Base-by-base conservation (phyloP, 2,797 vertebrate species). In the Ibycter americanus region DNA sequence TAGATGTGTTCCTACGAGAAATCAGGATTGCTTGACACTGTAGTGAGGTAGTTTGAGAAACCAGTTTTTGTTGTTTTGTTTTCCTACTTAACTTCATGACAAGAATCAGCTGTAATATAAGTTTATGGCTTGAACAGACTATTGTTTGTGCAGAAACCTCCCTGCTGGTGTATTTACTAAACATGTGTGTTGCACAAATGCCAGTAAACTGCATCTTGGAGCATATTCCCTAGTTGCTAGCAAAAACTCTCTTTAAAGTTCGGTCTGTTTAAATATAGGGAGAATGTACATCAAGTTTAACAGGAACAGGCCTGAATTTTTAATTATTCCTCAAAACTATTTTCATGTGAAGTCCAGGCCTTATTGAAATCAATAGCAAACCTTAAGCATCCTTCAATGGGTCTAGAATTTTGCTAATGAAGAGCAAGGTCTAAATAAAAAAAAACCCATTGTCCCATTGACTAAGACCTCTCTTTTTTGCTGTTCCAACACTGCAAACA, bases 111-210 rank as follows among this genome's bases (percentile, higher is more conserved):
- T 94, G 90, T 67, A 68, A 20, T 94, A 82, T 84, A 78, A 95
- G 72, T 87, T 72, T 89, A 96, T 77, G 88, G 90, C 76, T 91
- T 14, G 65, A 91, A 68, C 83, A 86, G 82, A 62, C 87, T 92
- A 93, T 96, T 96, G 95, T 96, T 96, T 95, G 72, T 88, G 82
- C 84, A 93, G 89, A 80, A 94, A 86, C 89, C 84, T 94, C 95
- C 95, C 94, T 71, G 79, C 87, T 97, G 94, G 76, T 96, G 59
- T 96, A 91, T 97, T 96, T 96, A 94, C 96, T 96, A 96, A 97
- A 92, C 93, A 93, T 92, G 87, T 94, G 96, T 83, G 92, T 71
- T 95, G 89, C 81, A 89, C 90, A 72, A 81, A 92, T 86, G 89
- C 97, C 97, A 94, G 62, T 79, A 93, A 92, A 83, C 92, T 92